Evolutionary conservation across 2,797 vertebrate species (phyloP).

Genomic region (Phoebastria nigripes): DNA sequence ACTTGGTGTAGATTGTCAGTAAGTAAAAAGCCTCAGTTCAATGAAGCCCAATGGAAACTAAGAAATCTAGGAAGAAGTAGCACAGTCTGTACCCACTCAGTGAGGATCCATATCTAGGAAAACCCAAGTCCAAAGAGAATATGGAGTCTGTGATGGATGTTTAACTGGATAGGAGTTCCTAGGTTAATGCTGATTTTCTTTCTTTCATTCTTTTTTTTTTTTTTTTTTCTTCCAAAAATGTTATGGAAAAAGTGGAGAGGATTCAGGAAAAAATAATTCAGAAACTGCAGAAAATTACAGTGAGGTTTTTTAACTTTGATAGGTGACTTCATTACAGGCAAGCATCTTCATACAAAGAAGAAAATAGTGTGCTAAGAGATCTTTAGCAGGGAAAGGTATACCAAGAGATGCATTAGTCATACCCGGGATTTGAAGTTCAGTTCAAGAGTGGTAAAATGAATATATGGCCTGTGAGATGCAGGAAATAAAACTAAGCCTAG

Average conservation of each 20-base stretch:
- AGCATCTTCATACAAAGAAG: neutral
- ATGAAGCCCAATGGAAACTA: neutral
- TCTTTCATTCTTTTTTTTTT: neutral
- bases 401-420: neutral
- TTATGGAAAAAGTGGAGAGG: neutral
- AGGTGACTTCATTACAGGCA: neutral
- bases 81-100: rapidly evolving
- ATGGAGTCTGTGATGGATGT: neutral
- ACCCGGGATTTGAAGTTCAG: neutral
- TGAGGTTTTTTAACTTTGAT: neutral
- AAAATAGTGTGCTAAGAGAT: neutral
- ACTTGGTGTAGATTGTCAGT: neutral
- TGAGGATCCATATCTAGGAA: neutral
- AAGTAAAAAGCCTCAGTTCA: neutral
- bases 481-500: neutral
- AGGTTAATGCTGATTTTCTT: neutral
- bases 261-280: neutral
- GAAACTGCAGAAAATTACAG: neutral
- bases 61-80: neutral
- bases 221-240: neutral
- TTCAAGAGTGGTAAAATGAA: neutral
- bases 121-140: neutral
- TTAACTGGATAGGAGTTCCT: neutral
- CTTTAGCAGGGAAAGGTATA: neutral
- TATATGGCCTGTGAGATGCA: neutral